Conservation (phyloP, 2,797 vertebrate genomes). For the Hemibagrus guttatus region DNA sequence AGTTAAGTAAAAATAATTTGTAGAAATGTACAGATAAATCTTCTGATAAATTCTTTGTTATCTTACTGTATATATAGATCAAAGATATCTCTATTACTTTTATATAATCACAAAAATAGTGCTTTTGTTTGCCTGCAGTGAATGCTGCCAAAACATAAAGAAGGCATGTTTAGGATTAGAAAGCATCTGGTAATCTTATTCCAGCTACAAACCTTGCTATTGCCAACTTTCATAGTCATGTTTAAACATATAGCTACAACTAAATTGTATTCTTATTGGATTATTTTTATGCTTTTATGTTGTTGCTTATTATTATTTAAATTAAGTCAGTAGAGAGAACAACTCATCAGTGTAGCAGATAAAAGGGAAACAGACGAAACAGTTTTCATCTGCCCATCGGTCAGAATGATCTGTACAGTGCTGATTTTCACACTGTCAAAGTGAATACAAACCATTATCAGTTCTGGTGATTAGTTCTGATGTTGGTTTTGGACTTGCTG, state of each 20-base stretch:
- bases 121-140: too few species aligned
- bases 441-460: not conserved
- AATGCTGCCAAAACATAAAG: too few species aligned
- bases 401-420: constrained; percentile 11
- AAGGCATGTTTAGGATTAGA: too few species aligned
- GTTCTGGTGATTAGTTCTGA: too few species aligned
- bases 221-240: not conserved
- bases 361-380: constrained; percentile 15
- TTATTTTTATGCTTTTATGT: too few species aligned
- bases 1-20: too few species aligned
- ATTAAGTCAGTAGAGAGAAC: not conserved
- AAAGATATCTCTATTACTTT: too few species aligned
- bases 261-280: not conserved
- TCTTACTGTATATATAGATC: too few species aligned
- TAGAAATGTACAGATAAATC: too few species aligned
- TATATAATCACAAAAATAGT: too few species aligned
- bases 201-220: not conserved
- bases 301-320: not conserved
- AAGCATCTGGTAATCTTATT: too few species aligned
- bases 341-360: constrained; percentile 26
- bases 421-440: not conserved
- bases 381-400: constrained; percentile 34
- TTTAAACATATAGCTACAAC: not conserved
- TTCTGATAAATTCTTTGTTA: too few species aligned
- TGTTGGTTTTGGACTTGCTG: not conserved